Conservation (phyloP, 2,113 vertebrate species). For the Glaucomys volans region DNA sequence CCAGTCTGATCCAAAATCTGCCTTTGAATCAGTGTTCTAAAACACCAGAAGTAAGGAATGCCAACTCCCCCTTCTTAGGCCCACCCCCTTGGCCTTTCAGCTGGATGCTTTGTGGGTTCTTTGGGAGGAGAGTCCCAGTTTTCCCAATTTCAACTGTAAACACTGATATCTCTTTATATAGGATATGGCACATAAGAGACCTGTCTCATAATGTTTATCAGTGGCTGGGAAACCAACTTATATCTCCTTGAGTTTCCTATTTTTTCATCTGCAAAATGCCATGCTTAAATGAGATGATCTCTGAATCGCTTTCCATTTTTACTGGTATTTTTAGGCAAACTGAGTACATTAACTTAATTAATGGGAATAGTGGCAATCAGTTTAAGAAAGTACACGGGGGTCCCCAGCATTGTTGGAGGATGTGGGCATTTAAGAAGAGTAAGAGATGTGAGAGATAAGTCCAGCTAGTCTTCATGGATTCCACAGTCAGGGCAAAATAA, state of each 20-base stretch:
- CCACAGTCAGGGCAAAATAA: neutral
- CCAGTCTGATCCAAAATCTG: neutral
- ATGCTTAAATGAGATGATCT: neutral
- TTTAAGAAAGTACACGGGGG: neutral
- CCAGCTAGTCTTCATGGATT: neutral
- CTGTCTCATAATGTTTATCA: neutral
- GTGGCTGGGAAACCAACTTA: neutral
- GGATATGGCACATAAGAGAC: neutral
- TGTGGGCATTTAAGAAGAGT: neutral
- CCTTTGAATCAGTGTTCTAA: neutral
- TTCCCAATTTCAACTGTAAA: neutral
- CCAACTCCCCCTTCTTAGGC: neutral
- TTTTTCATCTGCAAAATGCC: constrained; percentile 29
- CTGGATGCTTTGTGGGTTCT: neutral
- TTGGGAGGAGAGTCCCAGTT: neutral
- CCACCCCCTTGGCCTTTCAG: neutral
- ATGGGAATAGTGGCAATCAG: neutral
- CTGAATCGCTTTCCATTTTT: constrained; percentile 20
- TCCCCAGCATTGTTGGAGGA: neutral
- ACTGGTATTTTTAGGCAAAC: neutral
- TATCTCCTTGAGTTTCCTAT: neutral
- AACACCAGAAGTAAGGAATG: neutral
- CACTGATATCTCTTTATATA: neutral
- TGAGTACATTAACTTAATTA: neutral
- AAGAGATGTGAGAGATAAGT: neutral